Percentiles rank a stretch among this genome's conserved stretches.
Evolutionary conservation across 1,140 invertebrate species (phyloP).

Genomic region (Drosophila malerkotliana): DNA sequence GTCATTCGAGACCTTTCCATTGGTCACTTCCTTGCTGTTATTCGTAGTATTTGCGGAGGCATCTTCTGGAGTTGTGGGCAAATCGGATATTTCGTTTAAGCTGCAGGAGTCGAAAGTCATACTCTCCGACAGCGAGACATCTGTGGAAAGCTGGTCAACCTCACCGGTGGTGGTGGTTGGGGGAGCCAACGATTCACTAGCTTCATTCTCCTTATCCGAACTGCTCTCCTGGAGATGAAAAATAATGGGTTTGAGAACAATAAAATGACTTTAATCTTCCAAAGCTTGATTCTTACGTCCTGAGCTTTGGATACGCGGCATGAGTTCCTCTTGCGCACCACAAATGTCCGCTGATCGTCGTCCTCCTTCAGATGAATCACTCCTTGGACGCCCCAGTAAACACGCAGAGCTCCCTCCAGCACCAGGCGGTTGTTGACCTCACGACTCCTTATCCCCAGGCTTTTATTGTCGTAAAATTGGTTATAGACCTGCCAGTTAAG

Average conservation of each 20-base stretch:
- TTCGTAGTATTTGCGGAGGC: conserved; percentile 86
- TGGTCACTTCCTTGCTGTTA: conserved; percentile 84
- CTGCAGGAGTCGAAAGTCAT: conserved; percentile 83
- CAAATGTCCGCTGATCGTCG: conserved; percentile 91
- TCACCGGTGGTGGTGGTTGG: conserved; percentile 69
- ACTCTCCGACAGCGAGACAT: conserved; percentile 81
- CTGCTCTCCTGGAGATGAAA: conserved; percentile 58
- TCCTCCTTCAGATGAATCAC: conserved; percentile 94
- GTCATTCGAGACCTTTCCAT: conserved; percentile 53
- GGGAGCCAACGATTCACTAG: conserved; percentile 72
- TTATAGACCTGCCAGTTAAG: conserved; percentile 84
- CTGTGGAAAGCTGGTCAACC: conserved; percentile 75
- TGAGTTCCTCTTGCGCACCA: conserved; percentile 89
- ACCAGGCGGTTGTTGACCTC: conserved; percentile 92
- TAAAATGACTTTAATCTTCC: neutral
- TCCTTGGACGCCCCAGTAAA: conserved; percentile 93
- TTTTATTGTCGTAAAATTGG: conserved; percentile 92
- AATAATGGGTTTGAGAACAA: neutral
- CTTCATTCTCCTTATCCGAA: conserved; percentile 81
- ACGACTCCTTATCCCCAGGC: conserved; percentile 89
- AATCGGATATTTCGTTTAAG: conserved; percentile 73
- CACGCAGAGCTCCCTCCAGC: conserved; percentile 91
- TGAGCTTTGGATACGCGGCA: conserved; percentile 84
- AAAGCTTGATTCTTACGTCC: conserved; percentile 43
- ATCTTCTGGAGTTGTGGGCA: conserved; percentile 80